Conservation (phyloP, 2,888 invertebrate genomes). For the Litoditis marina region DNA sequence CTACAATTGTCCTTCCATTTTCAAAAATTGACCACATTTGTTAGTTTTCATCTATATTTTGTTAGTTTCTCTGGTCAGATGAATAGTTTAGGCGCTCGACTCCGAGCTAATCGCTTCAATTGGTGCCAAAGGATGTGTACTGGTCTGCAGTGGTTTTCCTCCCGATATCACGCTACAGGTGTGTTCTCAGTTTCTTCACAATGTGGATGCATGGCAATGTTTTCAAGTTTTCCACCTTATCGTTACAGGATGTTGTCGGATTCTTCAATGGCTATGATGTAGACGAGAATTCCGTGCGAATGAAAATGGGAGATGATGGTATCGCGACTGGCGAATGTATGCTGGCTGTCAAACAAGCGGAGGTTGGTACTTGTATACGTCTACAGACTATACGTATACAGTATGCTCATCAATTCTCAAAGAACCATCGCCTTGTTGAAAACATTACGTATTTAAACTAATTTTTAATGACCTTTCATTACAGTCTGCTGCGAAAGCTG, state of each 20-base stretch:
- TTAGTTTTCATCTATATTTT: too few species aligned
- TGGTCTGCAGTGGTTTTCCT: slow-evolving; percentile 35
- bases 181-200: neutral
- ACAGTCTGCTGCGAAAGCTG: slow-evolving; percentile 6
- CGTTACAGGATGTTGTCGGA: slow-evolving; percentile 18
- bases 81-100: slow-evolving; percentile 1
- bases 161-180: slow-evolving; percentile 29
- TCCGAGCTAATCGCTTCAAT: slow-evolving; percentile 5
- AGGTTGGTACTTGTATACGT: too few species aligned
- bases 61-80: too few species aligned
- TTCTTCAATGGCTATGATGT: slow-evolving; percentile 35
- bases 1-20: too few species aligned
- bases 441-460: neutral
- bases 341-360: slow-evolving; percentile 21
- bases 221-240: neutral
- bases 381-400: too few species aligned
- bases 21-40: too few species aligned
- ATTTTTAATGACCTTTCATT: neutral
- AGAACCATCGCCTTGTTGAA: too few species aligned
- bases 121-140: slow-evolving; percentile 30
- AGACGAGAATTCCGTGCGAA: slow-evolving; percentile 31
- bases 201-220: neutral
- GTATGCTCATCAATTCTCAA: too few species aligned
- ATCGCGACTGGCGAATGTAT: slow-evolving; percentile 43
- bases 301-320: slow-evolving; percentile 27